Conservation (phyloP, 2,888 invertebrate genomes). For the Athrips mouffetella region DNA sequence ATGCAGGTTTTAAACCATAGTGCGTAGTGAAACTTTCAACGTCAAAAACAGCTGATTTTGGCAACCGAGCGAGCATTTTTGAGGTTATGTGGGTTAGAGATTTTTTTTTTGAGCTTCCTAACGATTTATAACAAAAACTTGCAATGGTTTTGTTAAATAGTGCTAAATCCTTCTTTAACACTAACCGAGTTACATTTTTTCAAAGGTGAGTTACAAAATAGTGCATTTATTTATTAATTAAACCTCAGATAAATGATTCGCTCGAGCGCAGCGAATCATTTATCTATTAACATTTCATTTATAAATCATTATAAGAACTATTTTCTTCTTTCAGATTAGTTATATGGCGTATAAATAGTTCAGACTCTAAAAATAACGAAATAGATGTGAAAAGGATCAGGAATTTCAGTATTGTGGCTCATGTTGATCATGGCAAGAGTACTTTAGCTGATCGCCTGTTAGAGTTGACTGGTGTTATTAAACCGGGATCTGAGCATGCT, state of each 20-base stretch:
- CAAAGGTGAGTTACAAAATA: conserved; percentile 26
- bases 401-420: conserved; percentile 99
- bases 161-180: conserved; percentile 11
- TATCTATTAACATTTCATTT: too few relatives aligned
- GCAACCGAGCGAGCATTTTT: neutral
- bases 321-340: conserved; percentile 36
- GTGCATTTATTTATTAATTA: too few relatives aligned
- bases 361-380: conserved; percentile 32
- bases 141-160: neutral
- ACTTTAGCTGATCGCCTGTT: conserved; percentile 97
- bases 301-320: too few relatives aligned
- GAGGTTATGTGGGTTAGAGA: neutral
- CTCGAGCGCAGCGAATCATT: too few relatives aligned
- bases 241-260: too few relatives aligned
- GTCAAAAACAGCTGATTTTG: neutral
- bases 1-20: neutral
- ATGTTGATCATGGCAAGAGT: conserved; percentile 99
- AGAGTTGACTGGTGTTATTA: conserved; percentile 92
- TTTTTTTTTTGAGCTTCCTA: neutral
- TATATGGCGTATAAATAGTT: conserved; percentile 40
- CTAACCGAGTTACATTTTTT: conserved; percentile 15
- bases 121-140: neutral
- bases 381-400: conserved; percentile 79
- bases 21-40: neutral
- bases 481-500: conserved; percentile 79